Base-by-base conservation (phyloP, 2,797 vertebrate species). In the Selene dorsalis region DNA sequence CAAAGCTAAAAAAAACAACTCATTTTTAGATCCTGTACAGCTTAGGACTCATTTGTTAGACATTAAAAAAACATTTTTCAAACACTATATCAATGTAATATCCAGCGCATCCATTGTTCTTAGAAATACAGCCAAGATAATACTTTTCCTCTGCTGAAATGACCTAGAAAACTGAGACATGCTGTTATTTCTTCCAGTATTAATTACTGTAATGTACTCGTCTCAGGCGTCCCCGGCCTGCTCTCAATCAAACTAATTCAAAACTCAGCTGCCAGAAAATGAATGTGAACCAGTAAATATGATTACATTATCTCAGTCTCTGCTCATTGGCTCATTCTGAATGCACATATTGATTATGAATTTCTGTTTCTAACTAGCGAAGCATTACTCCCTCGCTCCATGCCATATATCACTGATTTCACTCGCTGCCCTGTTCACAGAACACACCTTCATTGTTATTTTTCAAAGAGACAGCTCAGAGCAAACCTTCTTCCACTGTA, bases 181-280 rank as follows among this genome's bases (percentile, higher is more conserved):
- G n/a, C 55, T 76, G 43, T 32, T 75, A 66, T 73, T 77, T 77
- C 63, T 70, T 69, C 48, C n/a, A 74, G 47, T 59, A 70, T 82
- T 82, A 79, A 80, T 87, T 78, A 82, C 60, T 63, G 53, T 83
- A 75, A 83, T 75, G 74, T 76, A 60, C 47, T 71, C 9, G 30
- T 83, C 63, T 58, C 59, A 3, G 56, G 64, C 35, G 3, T 59
- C 59, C 41, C 71, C 12, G 1, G 41, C 56, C 45, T 12, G 8
- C 67, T 65, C 77, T 77, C 66, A 70, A 61, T 84, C 67, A 79
- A 82, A 81, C 66, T 84, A 72, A 79, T 83, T 84, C 38, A 75
- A 71, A 78, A 64, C 68, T 77, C 69, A 67, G 69, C 73, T 70
- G 71, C 64, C 28, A 84, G 64, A 80, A 69, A 84, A 80, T 73